phyloP scores from a whole-genome alignment of 2,888 invertebrate genomes.

The Aricia artaxerxes region DNA sequence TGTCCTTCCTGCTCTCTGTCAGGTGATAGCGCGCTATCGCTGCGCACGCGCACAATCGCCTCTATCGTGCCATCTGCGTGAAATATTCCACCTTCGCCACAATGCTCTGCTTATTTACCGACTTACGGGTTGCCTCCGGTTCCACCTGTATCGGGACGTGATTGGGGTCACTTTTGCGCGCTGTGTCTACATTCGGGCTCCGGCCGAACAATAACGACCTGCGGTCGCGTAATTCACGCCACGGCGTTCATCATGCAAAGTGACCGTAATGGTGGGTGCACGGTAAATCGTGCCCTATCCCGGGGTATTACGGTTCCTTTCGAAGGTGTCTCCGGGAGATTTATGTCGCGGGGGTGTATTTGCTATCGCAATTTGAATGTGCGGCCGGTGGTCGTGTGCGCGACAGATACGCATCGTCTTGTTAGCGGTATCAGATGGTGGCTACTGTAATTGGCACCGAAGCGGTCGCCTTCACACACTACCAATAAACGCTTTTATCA shows the following conservation, averaged over 20 bases:
- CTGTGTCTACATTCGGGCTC: slow-evolving; percentile 39
- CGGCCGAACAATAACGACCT: slow-evolving; percentile 58
- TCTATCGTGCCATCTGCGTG: slow-evolving; percentile 74
- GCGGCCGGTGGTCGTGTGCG: slow-evolving; percentile 50
- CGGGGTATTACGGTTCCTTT: slow-evolving; percentile 23
- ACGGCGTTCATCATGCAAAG: slow-evolving; percentile 75
- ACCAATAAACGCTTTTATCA: slow-evolving; percentile 49
- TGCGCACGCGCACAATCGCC: slow-evolving; percentile 56
- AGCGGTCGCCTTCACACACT: slow-evolving; percentile 55
- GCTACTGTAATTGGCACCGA: slow-evolving; percentile 75
- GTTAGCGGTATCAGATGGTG: slow-evolving; percentile 77
- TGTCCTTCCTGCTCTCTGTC: slow-evolving; percentile 63
- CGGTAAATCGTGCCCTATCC: slow-evolving; percentile 44
- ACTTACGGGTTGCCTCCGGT: slow-evolving; percentile 30
- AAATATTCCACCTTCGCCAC: slow-evolving; percentile 67
- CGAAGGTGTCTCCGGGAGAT: slow-evolving; percentile 45
- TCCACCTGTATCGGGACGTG: neutral
- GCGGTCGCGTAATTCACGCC: slow-evolving; percentile 77
- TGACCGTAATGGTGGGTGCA: slow-evolving; percentile 45
- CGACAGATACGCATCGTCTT: slow-evolving; percentile 73
- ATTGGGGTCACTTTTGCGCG: slow-evolving; percentile 41
- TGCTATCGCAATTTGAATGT: slow-evolving; percentile 71
- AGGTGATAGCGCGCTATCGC: slow-evolving; percentile 61
- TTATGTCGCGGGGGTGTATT: slow-evolving; percentile 63
- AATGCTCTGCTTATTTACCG: slow-evolving; percentile 48